Percentiles rank a stretch among this genome's conserved stretches.
Evolutionary conservation across 2,797 vertebrate genomes (phyloP).

Genomic region (Gallinago solitaria): DNA sequence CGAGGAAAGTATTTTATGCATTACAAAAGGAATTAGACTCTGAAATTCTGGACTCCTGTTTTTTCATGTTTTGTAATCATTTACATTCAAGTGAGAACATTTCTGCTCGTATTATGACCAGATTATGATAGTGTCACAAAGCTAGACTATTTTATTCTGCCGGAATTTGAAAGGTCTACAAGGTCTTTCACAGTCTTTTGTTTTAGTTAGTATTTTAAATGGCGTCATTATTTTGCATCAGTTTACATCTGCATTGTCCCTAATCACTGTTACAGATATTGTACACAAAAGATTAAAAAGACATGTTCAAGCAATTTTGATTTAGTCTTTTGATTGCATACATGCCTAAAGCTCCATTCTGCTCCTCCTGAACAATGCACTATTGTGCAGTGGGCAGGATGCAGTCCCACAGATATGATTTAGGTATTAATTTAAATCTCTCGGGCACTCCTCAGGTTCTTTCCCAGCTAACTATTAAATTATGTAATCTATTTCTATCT

Average conservation of each 20-base stretch:
- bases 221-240: not conserved
- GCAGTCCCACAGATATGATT: slow-evolving; percentile 50
- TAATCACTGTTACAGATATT: not conserved
- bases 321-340: slow-evolving; percentile 14
- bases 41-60: not conserved
- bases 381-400: slow-evolving; percentile 31
- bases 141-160: not conserved
- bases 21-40: not conserved
- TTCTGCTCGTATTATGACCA: not conserved
- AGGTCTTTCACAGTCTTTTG: not conserved
- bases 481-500: slow-evolving; percentile 62
- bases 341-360: slow-evolving; percentile 19
- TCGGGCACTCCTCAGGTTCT: not conserved
- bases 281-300: not conserved
- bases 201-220: not conserved
- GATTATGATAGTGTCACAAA: not conserved
- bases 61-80: not conserved
- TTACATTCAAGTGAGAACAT: not conserved
- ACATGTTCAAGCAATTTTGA: not conserved
- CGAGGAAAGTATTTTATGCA: not conserved
- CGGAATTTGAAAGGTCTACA: not conserved
- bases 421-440: slow-evolving; percentile 64
- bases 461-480: slow-evolving; percentile 61
- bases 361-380: slow-evolving; percentile 44
- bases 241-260: not conserved